Base-by-base conservation (phyloP, 2,888 invertebrate species). In the Lasioglossum zephyrum region DNA sequence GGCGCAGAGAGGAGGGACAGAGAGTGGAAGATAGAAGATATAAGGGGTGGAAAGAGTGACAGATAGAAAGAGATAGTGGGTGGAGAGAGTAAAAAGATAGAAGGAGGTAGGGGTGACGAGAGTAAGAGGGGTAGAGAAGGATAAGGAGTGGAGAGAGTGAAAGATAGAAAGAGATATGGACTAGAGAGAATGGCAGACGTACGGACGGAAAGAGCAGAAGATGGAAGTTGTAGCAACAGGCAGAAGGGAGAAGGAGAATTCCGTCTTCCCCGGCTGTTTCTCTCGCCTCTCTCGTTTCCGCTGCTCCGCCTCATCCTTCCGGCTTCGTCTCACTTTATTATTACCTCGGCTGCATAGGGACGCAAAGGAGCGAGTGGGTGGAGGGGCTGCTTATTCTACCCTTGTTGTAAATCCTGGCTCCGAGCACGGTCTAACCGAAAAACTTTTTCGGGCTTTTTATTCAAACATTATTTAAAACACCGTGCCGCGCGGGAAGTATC, bases 401-500 rank as follows among this genome's bases (percentile, higher is more conserved):
- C 44, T 60, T 53, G 73, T 80, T 81, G 81, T 79, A 86, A 86
- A 86, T 86, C 78, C 76, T 73, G 60, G 69, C 39, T 76, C 47
- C 74, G 73, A 81, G 60, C 53, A 41, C 57, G 60, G 60, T 76
- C 83, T 77, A 80, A 87, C 78, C 73, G 87, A 86, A 80, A 79
- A 87, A 87, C 73, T 87, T 87, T 86, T 66, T 73, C 79, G 57
- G 66, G 26, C 80, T 81, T 83, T 75, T 87, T 80, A 82, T 83
- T 83, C 87, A 81, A 87, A 83, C 80, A 69, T 87, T 83, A 81
- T 77, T 87, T 81, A 79, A 87, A 86, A 81, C 78, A 36, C 49
- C 72, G 36, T 36, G n/a, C 60, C 9, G 26, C 18, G 31, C 22
- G 41, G 44, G 39, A 39, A 39, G 39, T 39, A 72, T 78, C 74